Evolutionary conservation across 2,113 vertebrate species (phyloP).

Genomic region (Ochotona curzoniae): DNA sequence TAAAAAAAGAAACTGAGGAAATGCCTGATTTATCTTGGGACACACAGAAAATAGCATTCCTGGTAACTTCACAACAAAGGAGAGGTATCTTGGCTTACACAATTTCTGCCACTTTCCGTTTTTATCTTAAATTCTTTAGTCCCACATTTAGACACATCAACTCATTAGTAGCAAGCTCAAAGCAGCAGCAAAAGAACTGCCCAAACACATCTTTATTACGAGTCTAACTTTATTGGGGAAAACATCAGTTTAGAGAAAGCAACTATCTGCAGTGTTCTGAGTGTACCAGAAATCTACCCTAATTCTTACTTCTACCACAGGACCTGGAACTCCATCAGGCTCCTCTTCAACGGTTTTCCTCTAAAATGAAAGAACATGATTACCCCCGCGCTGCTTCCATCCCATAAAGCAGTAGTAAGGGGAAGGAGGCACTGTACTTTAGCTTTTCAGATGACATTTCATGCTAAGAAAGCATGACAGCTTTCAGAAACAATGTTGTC

Average conservation of each 20-base stretch:
- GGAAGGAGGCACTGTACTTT: background rate
- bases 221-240: too few relatives aligned
- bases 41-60: background rate
- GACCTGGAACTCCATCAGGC: conserved; percentile 1
- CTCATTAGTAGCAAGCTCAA: conserved; percentile 21
- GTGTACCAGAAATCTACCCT: conserved; percentile 12
- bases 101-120: background rate
- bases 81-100: background rate
- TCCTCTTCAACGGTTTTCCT: conserved; percentile 1
- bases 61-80: background rate
- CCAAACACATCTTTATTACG: conserved; percentile 1
- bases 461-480: conserved; percentile 43
- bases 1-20: background rate
- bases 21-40: background rate
- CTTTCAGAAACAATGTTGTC: conserved; percentile 53
- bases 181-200: background rate
- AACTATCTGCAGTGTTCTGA: background rate
- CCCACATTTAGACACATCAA: conserved; percentile 43
- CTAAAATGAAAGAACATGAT: background rate
- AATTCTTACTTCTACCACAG: background rate
- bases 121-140: conserved; percentile 21
- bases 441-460: conserved; percentile 44
- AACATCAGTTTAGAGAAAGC: conserved; percentile 36
- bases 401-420: conserved; percentile 37
- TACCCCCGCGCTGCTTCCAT: background rate